Evolutionary conservation across 2,888 invertebrate species (phyloP), one percentile per base, ranked within the genome.

Genomic region (Tipula confusa): DNA sequence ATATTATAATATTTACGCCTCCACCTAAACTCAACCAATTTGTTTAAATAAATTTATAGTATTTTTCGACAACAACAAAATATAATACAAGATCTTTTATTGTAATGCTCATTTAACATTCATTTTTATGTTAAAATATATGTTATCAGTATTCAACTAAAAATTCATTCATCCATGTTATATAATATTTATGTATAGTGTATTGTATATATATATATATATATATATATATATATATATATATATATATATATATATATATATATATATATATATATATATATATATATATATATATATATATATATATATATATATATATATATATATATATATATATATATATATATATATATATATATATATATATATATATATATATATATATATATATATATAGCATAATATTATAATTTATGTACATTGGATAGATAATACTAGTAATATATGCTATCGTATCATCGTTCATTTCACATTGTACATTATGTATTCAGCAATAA

Each of bases 381-480:
- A n/a, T n/a, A n/a, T n/a, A n/a, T n/a, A n/a, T n/a, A 33, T 1
- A 33, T 33, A 33, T 9, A 64, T 64, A 64, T 4, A 43, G 43
- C 43, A 43, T 64, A 64, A 64, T 64, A 48, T n/a, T n/a, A 64
- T 64, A 64, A 64, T 64, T 64, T 64, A 64, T 64, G 64, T 24
- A 64, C 64, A 64, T 9, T 64, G 64, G 64, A 24, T 64, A 64
- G 64, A 64, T 64, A 64, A 64, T 64, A 64, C 24, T 18, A 64
- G 3, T 64, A 64, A 24, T 64, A 13, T 64, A 64, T 64, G 24
- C 64, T 24, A 64, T 64, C 64, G 64, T 24, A 64, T 64, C 64
- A 64, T 64, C 64, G 64, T 64, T 24, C 24, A 64, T 64, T 64
- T 64, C 64, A 33, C 33, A 24, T 64, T 43, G 24, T 64, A 24